phyloP scores from a whole-genome alignment of 2,797 vertebrate species.

The Sebastolobus alascanus region DNA sequence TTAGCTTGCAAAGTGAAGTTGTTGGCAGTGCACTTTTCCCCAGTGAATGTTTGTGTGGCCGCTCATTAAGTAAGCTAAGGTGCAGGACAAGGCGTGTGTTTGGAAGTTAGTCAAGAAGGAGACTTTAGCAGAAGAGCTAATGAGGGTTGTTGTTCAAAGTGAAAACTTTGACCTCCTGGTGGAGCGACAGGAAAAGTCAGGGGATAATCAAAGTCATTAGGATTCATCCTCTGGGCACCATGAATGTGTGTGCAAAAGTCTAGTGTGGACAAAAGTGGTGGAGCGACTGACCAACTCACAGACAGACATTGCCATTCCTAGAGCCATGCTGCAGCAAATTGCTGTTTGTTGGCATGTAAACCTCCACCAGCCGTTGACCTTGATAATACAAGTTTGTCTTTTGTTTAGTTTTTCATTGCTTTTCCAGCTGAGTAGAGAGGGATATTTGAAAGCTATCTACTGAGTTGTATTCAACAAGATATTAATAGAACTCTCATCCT shows the following conservation, averaged over 20 bases:
- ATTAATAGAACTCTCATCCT: background rate
- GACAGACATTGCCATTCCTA: background rate
- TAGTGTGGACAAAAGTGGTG: background rate
- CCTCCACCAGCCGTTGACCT: background rate
- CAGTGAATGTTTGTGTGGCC: background rate
- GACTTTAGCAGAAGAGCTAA: background rate
- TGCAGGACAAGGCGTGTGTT: background rate
- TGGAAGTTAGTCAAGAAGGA: background rate
- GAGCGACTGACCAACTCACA: background rate
- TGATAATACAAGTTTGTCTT: background rate
- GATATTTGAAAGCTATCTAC: constrained; percentile 21
- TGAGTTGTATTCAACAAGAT: constrained; percentile 8
- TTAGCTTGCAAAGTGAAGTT: background rate
- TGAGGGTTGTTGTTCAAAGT: background rate
- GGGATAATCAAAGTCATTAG: background rate
- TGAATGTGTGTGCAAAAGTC: background rate
- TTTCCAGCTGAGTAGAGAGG: background rate
- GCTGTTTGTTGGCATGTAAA: background rate
- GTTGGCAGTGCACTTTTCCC: background rate
- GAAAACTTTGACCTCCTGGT: background rate
- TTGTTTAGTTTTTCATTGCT: background rate
- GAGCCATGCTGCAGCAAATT: background rate
- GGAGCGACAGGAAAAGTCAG: background rate
- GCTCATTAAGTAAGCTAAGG: background rate
- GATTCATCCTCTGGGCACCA: background rate